Base-by-base conservation (phyloP, 2,797 vertebrate species). In the Danio aesculapii region DNA sequence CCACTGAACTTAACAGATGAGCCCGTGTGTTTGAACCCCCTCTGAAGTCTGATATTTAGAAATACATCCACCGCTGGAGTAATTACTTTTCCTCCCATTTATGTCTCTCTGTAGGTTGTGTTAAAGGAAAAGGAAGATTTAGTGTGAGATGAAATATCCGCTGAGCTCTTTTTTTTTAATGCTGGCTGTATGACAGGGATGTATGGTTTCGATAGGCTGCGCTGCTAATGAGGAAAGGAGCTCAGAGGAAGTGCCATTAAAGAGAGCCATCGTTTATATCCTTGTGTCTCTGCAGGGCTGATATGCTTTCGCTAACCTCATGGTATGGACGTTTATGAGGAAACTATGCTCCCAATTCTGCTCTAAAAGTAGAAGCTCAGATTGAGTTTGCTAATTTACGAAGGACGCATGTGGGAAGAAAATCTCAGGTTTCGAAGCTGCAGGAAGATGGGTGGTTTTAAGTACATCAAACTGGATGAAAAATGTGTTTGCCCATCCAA, bases 181-280 rank as follows among this genome's bases (percentile, higher is more conserved):
- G 19, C 53, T 39, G 4, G 5, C 30, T 57, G 21, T 11, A 50
- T 53, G 59, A 79, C 71, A 52, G 72, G 64, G 83, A 84, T 74
- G 49, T n/a, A 82, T 80, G 62, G 66, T 64, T 84, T 86, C 62
- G 75, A 86, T 79, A 78, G 67, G 61, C 53, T 52, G 19, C 16
- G 3, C 72, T 80, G 64, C 63, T 84, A 82, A 81, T 75, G 71
- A 80, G 52, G 72, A 57, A 70, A 62, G 43, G 21, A 75, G n/a
- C 74, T 66, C 8, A 53, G 39, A 63, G 59, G 46, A 76, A 61
- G 52, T 21, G 50, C 19, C 47, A 47, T 57, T 59, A 75, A 50
- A 74, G 21, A 50, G 16, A 52, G 46, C 21, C 30, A 44, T 52
- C 39, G 19, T 70, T 79, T 17, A 79, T 69, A 52, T 47, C 21